Base-by-base conservation (phyloP, 1,140 invertebrate species). In the Tenebrio molitor region DNA sequence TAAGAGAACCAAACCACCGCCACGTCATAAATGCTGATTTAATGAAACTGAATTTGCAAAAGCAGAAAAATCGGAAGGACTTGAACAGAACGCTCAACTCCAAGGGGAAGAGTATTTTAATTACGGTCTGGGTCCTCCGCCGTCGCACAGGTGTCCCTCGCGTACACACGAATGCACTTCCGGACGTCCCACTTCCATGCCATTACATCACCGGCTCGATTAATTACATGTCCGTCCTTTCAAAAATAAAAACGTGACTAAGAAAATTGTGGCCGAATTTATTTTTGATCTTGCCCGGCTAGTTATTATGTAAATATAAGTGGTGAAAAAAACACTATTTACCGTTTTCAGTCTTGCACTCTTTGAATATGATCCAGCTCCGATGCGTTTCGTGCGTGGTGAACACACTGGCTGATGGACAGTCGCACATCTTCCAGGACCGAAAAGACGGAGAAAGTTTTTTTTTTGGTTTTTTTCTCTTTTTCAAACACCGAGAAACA, bases 281-380 rank as follows among this genome's bases (percentile, higher is more conserved):
- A 58, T 58, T 58, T 58, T 58, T 25, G 50, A 33, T 25, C 50
- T 58, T 58, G 3, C 23, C 50, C 50, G 23, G 50, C 23, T 29
- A 15, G n/a, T 58, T 58, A 33, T 33, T 46, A 53, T 21, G 23
- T 58, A 58, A 58, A 58, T 25, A 58, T 12, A 58, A 58, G 12
- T 12, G 10, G 19, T 14, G n/a, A 58, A 58, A 65, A n/a, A 15
- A 39, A 39, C n/a, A n/a, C 17, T 39, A 62, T 44, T 76, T 71
- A 82, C 81, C 80, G 76, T 75, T 78, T 41, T 78, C 76, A 73
- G 79, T 81, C 75, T 77, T 83, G 82, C 84, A 85, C 85, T 87
- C 86, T 85, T 86, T 87, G 81, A 87, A 88, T 81, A 88, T 87
- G 83, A 88, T 87, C 87, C 87, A 88, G 84, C 86, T 88, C 81